Base-by-base conservation (phyloP, 2,797 vertebrate genomes). In the Buphagus erythrorhynchus region DNA sequence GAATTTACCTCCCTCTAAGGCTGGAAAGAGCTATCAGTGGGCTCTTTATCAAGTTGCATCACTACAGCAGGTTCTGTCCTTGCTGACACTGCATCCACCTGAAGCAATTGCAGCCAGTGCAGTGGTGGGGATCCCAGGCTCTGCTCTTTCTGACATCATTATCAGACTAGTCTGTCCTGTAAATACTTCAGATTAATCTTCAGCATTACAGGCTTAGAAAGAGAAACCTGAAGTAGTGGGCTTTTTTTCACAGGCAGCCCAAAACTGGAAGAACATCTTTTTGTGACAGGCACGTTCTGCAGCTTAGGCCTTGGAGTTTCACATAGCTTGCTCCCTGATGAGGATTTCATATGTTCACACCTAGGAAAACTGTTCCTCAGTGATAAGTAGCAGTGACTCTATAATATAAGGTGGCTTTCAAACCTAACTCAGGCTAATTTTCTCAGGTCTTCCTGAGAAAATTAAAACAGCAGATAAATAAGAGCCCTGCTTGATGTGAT, bases 11-110 rank as follows among this genome's bases (percentile, higher is more conserved):
- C n/a, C 35, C 18, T 46, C 16, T 46, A 40, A 63, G 31, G 28
- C 18, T 81, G 66, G 5, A 66, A 77, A 75, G 36, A 51, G 15
- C 33, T 38, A 8, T 38, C 31, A 65, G 16, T 4, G 16, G 20
- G 9, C 15, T 42, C 10, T 72, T 65, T 35, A 19, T 20, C 42
- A 61, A 86, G 35, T 6, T 45, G 49, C n/a, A 61, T 38, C 10
- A 7, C 16, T 18, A 33, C 16, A 29, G 29, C 45, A 62, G 38
- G 26, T 55, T 75, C 42, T 33, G 21, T 38, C 31, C 80, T 62
- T 33, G n/a, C 31, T 11, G 7, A 87, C 19, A 13, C 5, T 1
- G 0, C 16, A 20, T 13, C 58, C 3, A 1, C 25, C 73, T 71
- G 25, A 62, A 81, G 65, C 4, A 4, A 1, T 51, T 71, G 33